Conservation (phyloP, 2,797 vertebrate genomes). For the Agapornis canus region DNA sequence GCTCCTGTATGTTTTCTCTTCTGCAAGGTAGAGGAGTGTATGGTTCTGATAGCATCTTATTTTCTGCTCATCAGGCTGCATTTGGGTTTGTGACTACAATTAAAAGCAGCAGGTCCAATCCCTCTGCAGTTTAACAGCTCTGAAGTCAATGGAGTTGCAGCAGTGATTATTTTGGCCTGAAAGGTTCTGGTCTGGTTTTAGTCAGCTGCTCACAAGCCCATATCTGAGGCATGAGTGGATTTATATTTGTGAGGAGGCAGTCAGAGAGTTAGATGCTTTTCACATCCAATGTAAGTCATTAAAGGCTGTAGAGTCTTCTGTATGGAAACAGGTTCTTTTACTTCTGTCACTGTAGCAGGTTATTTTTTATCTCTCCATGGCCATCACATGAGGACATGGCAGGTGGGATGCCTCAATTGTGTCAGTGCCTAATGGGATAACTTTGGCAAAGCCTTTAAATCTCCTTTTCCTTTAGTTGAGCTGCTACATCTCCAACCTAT, state of each 20-base stretch:
- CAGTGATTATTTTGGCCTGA: background rate
- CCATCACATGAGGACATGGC: background rate
- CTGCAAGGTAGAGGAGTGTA: background rate
- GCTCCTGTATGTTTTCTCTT: background rate
- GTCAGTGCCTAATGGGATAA: background rate
- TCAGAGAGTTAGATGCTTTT: background rate
- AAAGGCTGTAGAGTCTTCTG: background rate
- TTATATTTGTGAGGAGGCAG: background rate
- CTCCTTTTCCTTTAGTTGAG: background rate
- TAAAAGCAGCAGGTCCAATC: background rate
- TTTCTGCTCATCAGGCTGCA: background rate
- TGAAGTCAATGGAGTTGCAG: background rate
- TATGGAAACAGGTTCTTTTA: background rate
- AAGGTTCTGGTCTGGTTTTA: background rate
- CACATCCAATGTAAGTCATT: background rate
- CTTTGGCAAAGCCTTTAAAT: background rate
- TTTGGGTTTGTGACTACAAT: background rate
- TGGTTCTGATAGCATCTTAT: background rate
- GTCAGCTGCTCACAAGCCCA: background rate
- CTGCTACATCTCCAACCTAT: background rate
- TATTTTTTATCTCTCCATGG: background rate
- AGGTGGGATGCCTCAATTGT: background rate
- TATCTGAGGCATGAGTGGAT: background rate
- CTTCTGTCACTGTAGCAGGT: background rate
- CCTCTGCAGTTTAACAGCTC: background rate